Base-by-base conservation (phyloP, 2,113 vertebrate genomes). In the Isurus oxyrinchus region DNA sequence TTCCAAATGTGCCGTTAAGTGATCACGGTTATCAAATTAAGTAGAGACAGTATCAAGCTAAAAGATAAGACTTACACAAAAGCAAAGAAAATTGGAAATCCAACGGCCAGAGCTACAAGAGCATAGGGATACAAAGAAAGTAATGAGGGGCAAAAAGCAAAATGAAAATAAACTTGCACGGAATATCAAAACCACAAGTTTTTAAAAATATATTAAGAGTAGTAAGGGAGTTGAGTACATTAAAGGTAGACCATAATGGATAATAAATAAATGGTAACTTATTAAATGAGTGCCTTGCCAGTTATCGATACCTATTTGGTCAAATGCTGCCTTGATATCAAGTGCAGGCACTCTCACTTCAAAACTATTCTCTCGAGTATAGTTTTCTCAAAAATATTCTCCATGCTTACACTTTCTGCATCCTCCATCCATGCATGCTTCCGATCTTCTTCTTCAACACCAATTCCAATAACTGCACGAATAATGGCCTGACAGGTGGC, bases 381-480 rank as follows among this genome's bases (percentile, higher is more conserved):
- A 55, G 44, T 53, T 55, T 76, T 66, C 25, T 14, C 35, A 69
- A 69, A 95, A 94, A 95, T 59, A 59, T 59, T 72, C 27, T 57
- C 27, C 11, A 44, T 44, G 57, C 98, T 87, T 97, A 99, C 99
- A 63, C 99, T 99, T 97, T 99, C 99, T 0, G 99, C 98, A 13
- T 99, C 99, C 97, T 99, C 99, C 99, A 99, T 99, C 99, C 99
- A 99, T 57, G 99, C 99, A 96, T 99, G 99, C 96, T 99, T 99
- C 96, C 99, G 98, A 96, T 99, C 99, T 95, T 99, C 99, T 19
- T 99, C 99, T 96, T 99, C 99, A 0, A 99, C 99, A 88, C 99
- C 99, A 3, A 99, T 99, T 5, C 99, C 99, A 0, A 99, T 99
- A 96, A 99, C 99, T 0, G 99, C 99, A 79, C 99, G 97, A 97